phyloP scores from a whole-genome alignment of 2,113 vertebrate genomes.

The Reinhardtius hippoglossoides region DNA sequence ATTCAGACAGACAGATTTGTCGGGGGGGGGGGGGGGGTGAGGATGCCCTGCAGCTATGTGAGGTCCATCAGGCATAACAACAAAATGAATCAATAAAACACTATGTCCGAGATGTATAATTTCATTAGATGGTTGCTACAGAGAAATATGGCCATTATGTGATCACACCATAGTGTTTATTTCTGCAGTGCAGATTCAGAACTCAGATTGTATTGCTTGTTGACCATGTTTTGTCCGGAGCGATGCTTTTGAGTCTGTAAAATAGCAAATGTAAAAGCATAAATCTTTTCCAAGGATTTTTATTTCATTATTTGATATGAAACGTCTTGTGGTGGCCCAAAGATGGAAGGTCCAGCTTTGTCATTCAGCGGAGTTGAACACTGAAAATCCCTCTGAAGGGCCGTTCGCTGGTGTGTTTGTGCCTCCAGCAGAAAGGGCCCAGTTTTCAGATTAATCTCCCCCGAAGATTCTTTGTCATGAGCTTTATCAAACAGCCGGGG shows the following conservation, averaged over 20 bases:
- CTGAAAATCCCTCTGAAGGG: constrained; percentile 5
- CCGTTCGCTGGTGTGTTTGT: not conserved
- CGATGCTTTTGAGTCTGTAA: constrained; percentile 16
- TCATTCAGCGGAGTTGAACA: not conserved
- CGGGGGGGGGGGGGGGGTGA: constrained; percentile 35
- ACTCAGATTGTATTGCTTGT: constrained; percentile 53
- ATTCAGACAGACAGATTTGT: constrained; percentile 48
- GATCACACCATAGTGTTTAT: constrained; percentile 48
- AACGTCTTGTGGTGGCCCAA: not conserved
- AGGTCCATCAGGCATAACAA: constrained; percentile 58
- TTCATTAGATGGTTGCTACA: constrained; percentile 58
- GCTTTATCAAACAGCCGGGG: constrained; percentile 83
- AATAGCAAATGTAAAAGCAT: not conserved
- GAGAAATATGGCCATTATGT: constrained; percentile 39
- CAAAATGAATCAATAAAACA: constrained; percentile 68
- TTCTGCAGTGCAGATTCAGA: constrained; percentile 36
- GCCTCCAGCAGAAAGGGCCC: constrained; percentile 22
- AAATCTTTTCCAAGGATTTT: constrained; percentile 1
- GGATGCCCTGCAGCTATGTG: constrained; percentile 40
- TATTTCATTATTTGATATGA: not conserved
- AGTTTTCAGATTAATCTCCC: constrained; percentile 80
- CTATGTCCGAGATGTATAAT: constrained; percentile 63
- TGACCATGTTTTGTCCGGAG: constrained; percentile 42
- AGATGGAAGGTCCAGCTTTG: not conserved
- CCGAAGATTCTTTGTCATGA: constrained; percentile 85